Evolutionary conservation across 2,888 invertebrate species (phyloP).

Genomic region (Caenorhabditis becei): DNA sequence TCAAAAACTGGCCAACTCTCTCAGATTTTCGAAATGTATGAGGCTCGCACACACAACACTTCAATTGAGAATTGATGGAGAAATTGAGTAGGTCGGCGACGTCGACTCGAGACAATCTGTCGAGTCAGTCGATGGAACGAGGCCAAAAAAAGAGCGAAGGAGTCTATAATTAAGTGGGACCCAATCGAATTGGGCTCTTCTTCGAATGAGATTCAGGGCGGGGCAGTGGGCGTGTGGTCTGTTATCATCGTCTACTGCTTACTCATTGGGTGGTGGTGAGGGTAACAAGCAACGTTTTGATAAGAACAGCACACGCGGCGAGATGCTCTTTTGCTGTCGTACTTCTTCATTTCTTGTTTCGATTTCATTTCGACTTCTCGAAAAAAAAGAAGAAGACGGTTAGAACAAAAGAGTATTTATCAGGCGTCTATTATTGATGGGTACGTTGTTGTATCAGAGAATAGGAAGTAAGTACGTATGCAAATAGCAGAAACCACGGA

Average conservation of each 20-base stretch:
- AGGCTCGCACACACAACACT: slow-evolving; percentile 30
- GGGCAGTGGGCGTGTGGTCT: slow-evolving; percentile 10
- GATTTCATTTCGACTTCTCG: slow-evolving; percentile 11
- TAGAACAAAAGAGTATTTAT: slow-evolving; percentile 51
- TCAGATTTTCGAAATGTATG: slow-evolving; percentile 55
- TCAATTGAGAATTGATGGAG: slow-evolving; percentile 49
- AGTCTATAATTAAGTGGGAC: slow-evolving; percentile 52
- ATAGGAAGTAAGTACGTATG: slow-evolving; percentile 28
- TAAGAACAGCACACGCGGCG: slow-evolving; percentile 32
- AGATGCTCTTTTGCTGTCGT: neutral
- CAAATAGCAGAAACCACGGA: slow-evolving; percentile 50
- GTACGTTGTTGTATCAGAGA: slow-evolving; percentile 39
- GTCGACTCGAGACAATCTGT: slow-evolving; percentile 3
- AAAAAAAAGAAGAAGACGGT: neutral
- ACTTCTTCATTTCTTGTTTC: neutral
- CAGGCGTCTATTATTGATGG: slow-evolving; percentile 49
- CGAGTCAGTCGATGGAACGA: slow-evolving; percentile 15
- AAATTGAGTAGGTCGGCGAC: slow-evolving; percentile 30
- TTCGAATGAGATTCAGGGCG: slow-evolving; percentile 12
- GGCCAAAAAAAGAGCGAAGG: slow-evolving; percentile 10
- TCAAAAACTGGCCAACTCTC: slow-evolving; percentile 35
- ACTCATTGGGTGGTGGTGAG: slow-evolving; percentile 27
- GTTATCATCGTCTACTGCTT: slow-evolving; percentile 30
- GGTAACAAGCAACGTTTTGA: slow-evolving; percentile 10
- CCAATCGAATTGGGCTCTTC: slow-evolving; percentile 34